Conservation (phyloP, 2,888 invertebrate genomes). For the Leucoma salicis region DNA sequence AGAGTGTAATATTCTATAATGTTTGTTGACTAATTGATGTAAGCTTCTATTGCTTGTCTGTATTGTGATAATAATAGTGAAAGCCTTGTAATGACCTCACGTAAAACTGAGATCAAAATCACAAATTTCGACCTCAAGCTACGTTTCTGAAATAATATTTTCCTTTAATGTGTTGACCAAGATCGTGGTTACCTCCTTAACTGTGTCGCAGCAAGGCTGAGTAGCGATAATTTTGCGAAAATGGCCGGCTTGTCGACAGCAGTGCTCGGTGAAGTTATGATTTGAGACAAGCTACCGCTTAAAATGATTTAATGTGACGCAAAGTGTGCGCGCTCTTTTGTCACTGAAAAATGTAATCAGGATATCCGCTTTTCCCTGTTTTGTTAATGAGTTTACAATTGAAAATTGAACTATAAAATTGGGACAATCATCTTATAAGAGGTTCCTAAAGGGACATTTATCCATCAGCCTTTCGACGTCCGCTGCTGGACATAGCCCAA, state of each 20-base stretch:
- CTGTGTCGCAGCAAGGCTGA: slow-evolving; percentile 63
- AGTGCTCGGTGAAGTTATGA: slow-evolving; percentile 74
- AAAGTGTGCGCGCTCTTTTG: slow-evolving; percentile 55
- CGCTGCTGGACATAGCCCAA: no score
- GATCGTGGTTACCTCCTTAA: slow-evolving; percentile 64
- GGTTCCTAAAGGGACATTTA: no score
- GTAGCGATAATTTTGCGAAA: slow-evolving; percentile 76
- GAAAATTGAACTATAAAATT: no score
- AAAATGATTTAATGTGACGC: slow-evolving; percentile 70
- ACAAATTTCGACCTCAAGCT: neutral
- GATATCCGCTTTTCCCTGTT: slow-evolving; percentile 47
- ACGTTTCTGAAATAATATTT: slow-evolving; percentile 18
- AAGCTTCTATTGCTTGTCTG: no score
- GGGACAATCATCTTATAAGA: no score
- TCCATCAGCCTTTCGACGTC: no score
- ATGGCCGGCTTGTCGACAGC: slow-evolving; percentile 77
- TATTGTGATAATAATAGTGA: no score
- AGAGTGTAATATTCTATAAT: no score
- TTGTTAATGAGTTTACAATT: no score
- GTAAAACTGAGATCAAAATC: neutral
- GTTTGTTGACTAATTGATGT: no score
- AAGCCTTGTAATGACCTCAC: neutral
- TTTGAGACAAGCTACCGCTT: slow-evolving; percentile 69
- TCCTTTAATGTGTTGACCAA: slow-evolving; percentile 59
- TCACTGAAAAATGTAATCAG: slow-evolving; percentile 57